Evolutionary conservation across 2,888 invertebrate species (phyloP).

Genomic region (Steromphala cineraria): DNA sequence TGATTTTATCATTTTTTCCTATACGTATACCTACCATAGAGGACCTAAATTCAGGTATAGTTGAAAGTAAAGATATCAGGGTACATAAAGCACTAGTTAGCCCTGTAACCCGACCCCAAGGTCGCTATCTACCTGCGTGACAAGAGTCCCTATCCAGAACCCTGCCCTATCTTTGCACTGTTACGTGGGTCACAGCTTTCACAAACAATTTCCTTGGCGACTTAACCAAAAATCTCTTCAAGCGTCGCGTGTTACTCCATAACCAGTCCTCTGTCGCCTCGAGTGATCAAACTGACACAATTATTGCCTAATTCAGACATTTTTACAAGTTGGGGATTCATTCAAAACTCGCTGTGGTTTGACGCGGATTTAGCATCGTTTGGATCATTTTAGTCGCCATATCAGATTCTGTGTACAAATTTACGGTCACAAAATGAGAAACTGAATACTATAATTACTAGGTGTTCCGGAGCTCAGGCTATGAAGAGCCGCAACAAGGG

Average conservation of each 20-base stretch:
- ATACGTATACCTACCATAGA: no score
- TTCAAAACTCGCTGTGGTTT: no score
- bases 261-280: no score
- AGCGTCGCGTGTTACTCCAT: no score
- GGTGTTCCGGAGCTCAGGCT: background rate
- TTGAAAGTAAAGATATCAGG: no score
- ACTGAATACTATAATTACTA: constrained; percentile 6
- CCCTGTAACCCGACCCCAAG: background rate
- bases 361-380: background rate
- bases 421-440: constrained; percentile 12
- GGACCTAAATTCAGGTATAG: no score
- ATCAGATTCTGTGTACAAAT: constrained; percentile 9
- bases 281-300: background rate
- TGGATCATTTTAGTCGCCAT: background rate
- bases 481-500: background rate
- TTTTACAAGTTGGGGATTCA: no score
- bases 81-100: background rate
- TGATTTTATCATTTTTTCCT: no score
- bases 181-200: background rate
- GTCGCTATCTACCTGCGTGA: background rate
- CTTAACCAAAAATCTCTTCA: no score
- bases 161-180: background rate
- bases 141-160: background rate
- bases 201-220: no score
- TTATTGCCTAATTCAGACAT: background rate